phyloP scores from a whole-genome alignment of 2,113 vertebrate species.

The Gambusia holbrooki region DNA sequence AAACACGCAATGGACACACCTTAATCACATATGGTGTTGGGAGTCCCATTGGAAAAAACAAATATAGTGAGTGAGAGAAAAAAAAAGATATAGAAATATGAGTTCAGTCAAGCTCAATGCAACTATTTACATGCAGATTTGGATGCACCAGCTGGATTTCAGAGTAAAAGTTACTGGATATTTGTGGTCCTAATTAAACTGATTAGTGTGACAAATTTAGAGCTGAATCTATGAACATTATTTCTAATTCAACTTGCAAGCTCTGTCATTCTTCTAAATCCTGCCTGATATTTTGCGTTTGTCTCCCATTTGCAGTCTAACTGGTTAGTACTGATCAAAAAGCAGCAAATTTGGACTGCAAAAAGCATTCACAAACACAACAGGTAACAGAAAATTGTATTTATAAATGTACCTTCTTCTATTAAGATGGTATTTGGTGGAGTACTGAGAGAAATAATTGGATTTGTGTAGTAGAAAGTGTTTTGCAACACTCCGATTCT shows the following conservation, averaged over 20 bases:
- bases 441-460: background rate
- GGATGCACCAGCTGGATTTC: too few relatives aligned
- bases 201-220: background rate
- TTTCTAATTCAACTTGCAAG: too few relatives aligned
- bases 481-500: background rate
- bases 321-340: background rate
- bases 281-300: background rate
- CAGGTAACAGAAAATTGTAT: background rate
- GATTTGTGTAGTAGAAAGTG: background rate
- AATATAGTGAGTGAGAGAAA: too few relatives aligned
- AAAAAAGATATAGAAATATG: too few relatives aligned
- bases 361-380: background rate
- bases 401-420: background rate
- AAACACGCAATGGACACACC: background rate
- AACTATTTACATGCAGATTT: too few relatives aligned
- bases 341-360: background rate
- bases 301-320: background rate
- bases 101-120: too few relatives aligned
- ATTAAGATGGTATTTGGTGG: background rate
- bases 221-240: background rate
- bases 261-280: background rate
- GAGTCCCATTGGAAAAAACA: too few relatives aligned
- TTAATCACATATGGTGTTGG: background rate
- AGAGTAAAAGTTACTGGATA: too few relatives aligned
- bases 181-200: background rate